These are phyloP conservation scores for Zootoca vivipara DNA, from an alignment of 2,113 vertebrate genomes.

Conservation along the genomic window DNA sequence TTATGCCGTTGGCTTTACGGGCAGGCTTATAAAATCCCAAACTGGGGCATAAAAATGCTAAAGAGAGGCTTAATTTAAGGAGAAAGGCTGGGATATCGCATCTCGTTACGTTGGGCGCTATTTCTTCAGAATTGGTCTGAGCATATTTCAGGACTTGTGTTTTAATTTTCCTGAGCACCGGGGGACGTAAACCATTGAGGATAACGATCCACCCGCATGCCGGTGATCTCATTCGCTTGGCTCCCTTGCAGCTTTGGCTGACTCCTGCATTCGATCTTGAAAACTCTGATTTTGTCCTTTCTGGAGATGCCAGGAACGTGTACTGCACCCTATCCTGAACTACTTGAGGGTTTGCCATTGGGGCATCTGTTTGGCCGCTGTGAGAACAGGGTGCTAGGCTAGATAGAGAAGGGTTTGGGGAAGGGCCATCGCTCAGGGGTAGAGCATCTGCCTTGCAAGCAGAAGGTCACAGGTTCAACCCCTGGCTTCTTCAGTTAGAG, in stretches of 20 bases:
- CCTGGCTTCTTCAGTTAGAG: too few relatives aligned
- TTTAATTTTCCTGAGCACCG: rapidly evolving
- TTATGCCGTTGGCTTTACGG: constrained; percentile 66
- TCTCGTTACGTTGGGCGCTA: constrained; percentile 10
- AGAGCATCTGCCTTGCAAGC: too few relatives aligned
- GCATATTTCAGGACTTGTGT: rapidly evolving
- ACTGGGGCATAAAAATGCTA: constrained; percentile 48
- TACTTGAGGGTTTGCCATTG: too few relatives aligned
- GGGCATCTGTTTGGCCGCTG: too few relatives aligned
- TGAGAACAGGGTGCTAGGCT: too few relatives aligned
- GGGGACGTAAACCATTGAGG: neutral
- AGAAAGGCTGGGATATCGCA: constrained; percentile 42
- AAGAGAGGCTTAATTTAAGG: constrained; percentile 64
- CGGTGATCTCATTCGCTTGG: rapidly evolving
- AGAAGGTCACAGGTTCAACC: too few relatives aligned
- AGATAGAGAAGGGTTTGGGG: too few relatives aligned
- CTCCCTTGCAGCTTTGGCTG: neutral
- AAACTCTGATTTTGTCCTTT: too few relatives aligned
- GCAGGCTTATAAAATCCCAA: constrained; percentile 58
- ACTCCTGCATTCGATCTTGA: too few relatives aligned
- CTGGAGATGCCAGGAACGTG: too few relatives aligned
- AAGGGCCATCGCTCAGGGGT: too few relatives aligned
- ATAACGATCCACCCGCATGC: rapidly evolving
- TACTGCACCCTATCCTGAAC: too few relatives aligned
- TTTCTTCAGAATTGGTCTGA: constrained; percentile 43